Evolutionary conservation across 2,797 vertebrate species (phyloP), one percentile per base, ranked within the genome.

Genomic region (Pelobates cultripes): DNA sequence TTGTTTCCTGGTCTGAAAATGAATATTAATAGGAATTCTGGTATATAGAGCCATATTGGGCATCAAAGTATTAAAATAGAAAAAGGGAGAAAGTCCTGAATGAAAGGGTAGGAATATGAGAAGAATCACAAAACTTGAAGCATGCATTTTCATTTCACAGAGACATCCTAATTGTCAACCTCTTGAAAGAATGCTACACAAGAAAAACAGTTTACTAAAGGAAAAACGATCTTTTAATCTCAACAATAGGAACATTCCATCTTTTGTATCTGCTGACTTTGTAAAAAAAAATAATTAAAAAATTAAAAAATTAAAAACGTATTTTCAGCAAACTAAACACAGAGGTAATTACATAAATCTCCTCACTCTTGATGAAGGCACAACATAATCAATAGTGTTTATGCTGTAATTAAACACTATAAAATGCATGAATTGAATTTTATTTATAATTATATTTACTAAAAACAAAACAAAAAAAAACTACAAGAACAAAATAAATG

Each of bases 311-410:
- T 85, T 47, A 4, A 92, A 28, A 28, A 92, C 91, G 86, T 91
- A 90, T 89, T 92, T 91, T 88, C 88, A 81, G 87, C 90, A 90
- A 92, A 92, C 92, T 93, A 92, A 94, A 91, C 91, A 91, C 88
- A 87, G 88, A 88, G 86, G 92, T 93, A 94, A 94, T 94, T 94
- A 93, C 91, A 94, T 93, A 94, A 93, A 93, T 94, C 92, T 94
- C 89, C 88, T 90, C 88, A 87, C 91, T 93, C 93, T 90, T 93
- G 93, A 93, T 92, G 92, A 93, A 93, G 91, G 91, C 90, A 92
- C 89, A 93, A 90, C 88, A 87, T 87, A 92, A 94, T 93, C 93
- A 88, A 92, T 92, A 91, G 83, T 86, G 85, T 87, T 88, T 90
- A 83, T 87, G 81, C 83, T 86, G 90, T 89, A 92, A 90, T 28